Percentiles rank a stretch among this genome's conserved stretches.
These are phyloP conservation scores for Bhutanitis thaidina DNA, from an alignment of 2,888 invertebrate species.

Conservation along the genomic window DNA sequence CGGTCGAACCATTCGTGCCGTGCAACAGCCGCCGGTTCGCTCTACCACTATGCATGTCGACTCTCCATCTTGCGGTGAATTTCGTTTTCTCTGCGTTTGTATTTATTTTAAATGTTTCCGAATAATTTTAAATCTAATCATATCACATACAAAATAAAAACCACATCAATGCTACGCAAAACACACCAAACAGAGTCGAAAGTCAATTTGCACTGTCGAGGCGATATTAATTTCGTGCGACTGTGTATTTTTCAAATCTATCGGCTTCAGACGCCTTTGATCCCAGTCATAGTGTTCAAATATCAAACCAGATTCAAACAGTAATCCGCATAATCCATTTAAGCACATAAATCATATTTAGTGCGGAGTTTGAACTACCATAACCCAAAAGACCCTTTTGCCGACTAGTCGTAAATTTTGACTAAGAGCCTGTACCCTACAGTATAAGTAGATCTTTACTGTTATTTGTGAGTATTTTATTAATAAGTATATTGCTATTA, in stretches of 20 bases:
- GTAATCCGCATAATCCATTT: slow-evolving; percentile 17
- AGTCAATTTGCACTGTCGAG: slow-evolving; percentile 12
- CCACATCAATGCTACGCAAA: not conserved
- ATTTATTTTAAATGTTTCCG: too few relatives aligned
- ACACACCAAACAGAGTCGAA: not conserved
- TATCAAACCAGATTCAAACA: slow-evolving; percentile 12
- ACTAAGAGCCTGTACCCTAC: slow-evolving; percentile 12
- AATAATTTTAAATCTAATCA: too few relatives aligned
- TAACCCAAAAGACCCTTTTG: slow-evolving; percentile 18
- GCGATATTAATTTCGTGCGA: slow-evolving; percentile 4
- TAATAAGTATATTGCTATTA: too few relatives aligned
- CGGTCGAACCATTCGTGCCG: too few relatives aligned
- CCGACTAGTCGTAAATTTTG: slow-evolving; percentile 17
- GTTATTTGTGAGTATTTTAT: slow-evolving; percentile 13
- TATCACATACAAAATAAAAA: too few relatives aligned
- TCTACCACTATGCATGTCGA: too few relatives aligned
- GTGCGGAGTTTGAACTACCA: slow-evolving; percentile 16
- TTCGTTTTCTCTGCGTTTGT: too few relatives aligned
- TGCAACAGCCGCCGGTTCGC: too few relatives aligned
- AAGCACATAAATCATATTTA: slow-evolving; percentile 20
- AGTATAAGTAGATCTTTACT: slow-evolving; percentile 16
- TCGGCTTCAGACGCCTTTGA: not conserved
- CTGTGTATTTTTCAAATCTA: slow-evolving; percentile 19
- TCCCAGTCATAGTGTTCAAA: slow-evolving; percentile 14
- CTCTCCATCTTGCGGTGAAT: too few relatives aligned